A percentile compares a stretch with the other conserved stretches of the same genome.
phyloP scores from a whole-genome alignment of 2,888 invertebrate species.

The Cabera pusaria region DNA sequence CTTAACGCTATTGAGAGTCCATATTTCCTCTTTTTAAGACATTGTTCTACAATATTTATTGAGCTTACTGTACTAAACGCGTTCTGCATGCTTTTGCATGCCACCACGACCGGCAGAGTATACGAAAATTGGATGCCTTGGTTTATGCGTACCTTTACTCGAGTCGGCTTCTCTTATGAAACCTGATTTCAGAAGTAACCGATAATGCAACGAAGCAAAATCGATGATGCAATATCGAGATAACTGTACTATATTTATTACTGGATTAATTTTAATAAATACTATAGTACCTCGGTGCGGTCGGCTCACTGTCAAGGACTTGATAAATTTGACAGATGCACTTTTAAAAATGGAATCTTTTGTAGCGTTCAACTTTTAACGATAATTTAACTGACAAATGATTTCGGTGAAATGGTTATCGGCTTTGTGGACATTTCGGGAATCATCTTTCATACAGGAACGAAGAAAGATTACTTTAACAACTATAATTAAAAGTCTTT shows the following conservation, averaged over 20 bases:
- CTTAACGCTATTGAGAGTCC: too few species aligned
- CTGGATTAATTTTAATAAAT: conserved; percentile 55
- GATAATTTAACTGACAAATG: conserved; percentile 46
- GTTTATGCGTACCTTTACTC: too few species aligned
- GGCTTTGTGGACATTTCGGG: conserved; percentile 18
- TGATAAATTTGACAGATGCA: conserved; percentile 47
- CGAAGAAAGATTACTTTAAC: conserved; percentile 1
- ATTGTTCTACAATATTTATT: too few species aligned
- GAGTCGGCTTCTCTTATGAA: conserved; percentile 6
- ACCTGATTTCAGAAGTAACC: conserved; percentile 9
- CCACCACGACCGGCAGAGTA: too few species aligned
- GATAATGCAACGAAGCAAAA: conserved; percentile 14
- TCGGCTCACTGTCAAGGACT: conserved; percentile 42
- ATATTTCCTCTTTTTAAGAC: too few species aligned
- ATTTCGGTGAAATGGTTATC: conserved; percentile 36
- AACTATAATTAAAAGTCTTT: too few species aligned
- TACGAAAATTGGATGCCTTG: too few species aligned
- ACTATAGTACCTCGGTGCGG: conserved; percentile 39
- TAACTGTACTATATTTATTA: conserved; percentile 71
- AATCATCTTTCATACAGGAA: conserved; percentile 10
- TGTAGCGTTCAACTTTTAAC: conserved; percentile 23
- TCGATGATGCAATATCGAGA: conserved; percentile 59
- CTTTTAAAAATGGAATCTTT: conserved; percentile 30
- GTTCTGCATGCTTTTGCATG: too few species aligned
- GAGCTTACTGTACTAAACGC: too few species aligned